Conservation (phyloP, 2,113 vertebrate genomes). For the Sturnus vulgaris region DNA sequence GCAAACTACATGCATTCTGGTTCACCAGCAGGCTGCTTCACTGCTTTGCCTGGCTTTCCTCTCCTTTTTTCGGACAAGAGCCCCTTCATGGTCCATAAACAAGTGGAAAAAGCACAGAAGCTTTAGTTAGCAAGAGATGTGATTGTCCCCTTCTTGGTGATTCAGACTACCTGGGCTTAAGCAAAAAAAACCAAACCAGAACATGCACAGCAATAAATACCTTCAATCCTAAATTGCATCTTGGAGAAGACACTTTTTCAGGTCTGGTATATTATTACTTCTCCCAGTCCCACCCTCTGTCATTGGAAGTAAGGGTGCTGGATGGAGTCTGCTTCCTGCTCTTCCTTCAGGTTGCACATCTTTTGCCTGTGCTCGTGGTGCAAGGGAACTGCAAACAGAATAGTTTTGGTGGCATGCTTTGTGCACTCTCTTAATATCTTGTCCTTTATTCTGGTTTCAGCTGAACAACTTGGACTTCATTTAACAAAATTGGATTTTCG, state of each 20-base stretch:
- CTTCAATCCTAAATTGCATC: not conserved
- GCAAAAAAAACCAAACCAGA: not conserved
- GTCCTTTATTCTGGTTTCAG: not conserved
- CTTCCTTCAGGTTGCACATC: not conserved
- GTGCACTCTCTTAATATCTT: not conserved
- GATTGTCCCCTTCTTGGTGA: not conserved
- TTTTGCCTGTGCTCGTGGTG: not conserved
- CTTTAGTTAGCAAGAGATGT: not conserved
- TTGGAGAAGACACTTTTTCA: not conserved
- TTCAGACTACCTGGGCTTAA: not conserved
- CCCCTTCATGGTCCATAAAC: not conserved
- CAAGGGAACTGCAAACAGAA: not conserved
- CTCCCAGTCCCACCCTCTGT: not conserved
- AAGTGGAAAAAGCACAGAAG: not conserved
- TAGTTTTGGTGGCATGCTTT: not conserved
- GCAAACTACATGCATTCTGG: accelerated
- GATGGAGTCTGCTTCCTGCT: not conserved
- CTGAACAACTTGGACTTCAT: not conserved
- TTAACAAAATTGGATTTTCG: not conserved
- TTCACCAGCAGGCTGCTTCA: not conserved
- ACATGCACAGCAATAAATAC: not conserved
- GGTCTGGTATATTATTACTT: not conserved
- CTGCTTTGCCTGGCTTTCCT: not conserved
- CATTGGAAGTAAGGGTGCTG: not conserved
- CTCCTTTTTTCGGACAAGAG: not conserved